A percentile compares a stretch with the other conserved stretches of the same genome.
phyloP scores from a whole-genome alignment of 35 echinoderm and acorn worm species.

The Lytechinus pictus region DNA sequence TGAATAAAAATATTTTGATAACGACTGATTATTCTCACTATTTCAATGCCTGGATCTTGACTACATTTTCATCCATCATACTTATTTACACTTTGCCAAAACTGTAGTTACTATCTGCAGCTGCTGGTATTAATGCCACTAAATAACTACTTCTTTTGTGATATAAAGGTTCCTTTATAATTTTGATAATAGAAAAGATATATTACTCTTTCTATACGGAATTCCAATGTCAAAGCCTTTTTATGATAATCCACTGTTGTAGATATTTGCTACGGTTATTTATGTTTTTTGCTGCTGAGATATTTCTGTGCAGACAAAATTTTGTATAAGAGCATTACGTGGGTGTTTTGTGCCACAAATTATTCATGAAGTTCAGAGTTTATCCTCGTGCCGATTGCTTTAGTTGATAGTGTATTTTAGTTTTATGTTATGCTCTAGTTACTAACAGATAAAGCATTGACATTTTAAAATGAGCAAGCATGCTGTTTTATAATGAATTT shows the following conservation, averaged over 20 bases:
- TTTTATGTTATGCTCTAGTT: background rate
- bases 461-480: background rate
- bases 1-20: constrained; percentile 6
- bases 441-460: background rate
- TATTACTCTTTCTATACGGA: background rate
- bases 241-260: background rate
- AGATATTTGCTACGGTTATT: background rate
- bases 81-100: background rate
- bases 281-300: background rate
- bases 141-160: constrained; percentile 4
- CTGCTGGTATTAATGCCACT: background rate
- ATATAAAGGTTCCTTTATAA: background rate
- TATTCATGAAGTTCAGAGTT: constrained; percentile 13
- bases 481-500: no score
- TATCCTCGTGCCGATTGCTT: background rate
- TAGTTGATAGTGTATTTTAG: background rate
- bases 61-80: background rate
- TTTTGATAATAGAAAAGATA: background rate
- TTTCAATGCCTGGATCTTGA: background rate
- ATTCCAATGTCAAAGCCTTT: background rate
- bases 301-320: background rate
- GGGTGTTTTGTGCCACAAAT: constrained; percentile 2
- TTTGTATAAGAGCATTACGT: background rate
- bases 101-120: background rate
- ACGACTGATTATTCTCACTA: background rate